These are phyloP conservation scores for Luperina testacea DNA, from an alignment of 2,888 invertebrate species.

Conservation along the genomic window DNA sequence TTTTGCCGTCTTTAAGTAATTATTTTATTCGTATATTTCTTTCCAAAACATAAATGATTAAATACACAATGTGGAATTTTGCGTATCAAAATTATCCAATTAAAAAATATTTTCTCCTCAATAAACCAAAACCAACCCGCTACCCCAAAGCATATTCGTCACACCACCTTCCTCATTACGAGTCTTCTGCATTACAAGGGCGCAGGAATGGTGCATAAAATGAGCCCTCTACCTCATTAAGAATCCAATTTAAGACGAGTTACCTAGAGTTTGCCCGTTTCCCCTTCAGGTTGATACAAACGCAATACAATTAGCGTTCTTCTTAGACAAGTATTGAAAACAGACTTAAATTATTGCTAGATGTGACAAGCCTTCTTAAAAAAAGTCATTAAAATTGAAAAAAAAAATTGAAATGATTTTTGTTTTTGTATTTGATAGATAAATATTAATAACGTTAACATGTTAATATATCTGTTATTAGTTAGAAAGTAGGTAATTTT, in stretches of 20 bases:
- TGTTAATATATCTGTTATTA: not conserved
- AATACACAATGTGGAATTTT: not conserved
- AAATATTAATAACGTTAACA: not conserved
- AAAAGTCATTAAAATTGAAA: not conserved
- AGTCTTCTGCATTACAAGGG: constrained; percentile 71
- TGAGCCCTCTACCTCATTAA: constrained; percentile 86
- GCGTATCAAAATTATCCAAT: not conserved
- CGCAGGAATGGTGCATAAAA: constrained; percentile 81
- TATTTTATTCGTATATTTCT: not conserved
- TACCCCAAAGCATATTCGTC: not conserved
- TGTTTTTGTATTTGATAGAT: too few relatives aligned
- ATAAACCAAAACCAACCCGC: not conserved
- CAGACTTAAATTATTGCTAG: constrained; percentile 55
- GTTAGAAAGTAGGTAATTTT: not conserved
- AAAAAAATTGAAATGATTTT: too few relatives aligned
- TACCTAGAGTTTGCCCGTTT: constrained; percentile 76
- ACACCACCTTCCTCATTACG: constrained; percentile 47
- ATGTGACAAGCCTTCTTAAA: constrained; percentile 30
- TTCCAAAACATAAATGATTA: not conserved
- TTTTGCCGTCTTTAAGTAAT: not conserved
- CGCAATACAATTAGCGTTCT: constrained; percentile 86
- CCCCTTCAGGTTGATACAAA: constrained; percentile 88
- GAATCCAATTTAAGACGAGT: constrained; percentile 85
- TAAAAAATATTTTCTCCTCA: not conserved
- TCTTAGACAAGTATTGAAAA: constrained; percentile 69